Conservation (phyloP, 2,888 invertebrate species). For the Neelides folsomi region DNA sequence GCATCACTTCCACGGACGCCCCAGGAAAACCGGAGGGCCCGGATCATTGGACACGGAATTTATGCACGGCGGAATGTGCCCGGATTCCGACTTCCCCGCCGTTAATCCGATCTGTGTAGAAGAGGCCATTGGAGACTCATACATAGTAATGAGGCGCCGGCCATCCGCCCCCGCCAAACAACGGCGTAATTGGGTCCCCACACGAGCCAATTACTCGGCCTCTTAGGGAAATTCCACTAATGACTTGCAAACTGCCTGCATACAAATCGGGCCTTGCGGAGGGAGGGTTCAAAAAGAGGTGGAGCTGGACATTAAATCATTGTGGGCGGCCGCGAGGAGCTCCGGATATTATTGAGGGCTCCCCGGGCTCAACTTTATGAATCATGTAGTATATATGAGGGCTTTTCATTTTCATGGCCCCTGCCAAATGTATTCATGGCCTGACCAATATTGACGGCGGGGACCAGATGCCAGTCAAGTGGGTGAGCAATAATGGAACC, state of each 20-base stretch:
- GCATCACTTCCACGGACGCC: too few relatives aligned
- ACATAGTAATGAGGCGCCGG: too few relatives aligned
- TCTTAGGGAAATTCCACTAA: slow-evolving; percentile 29
- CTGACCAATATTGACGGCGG: slow-evolving; percentile 21
- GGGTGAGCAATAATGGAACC: slow-evolving; percentile 28
- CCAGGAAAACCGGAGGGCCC: slow-evolving; percentile 28
- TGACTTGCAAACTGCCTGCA: slow-evolving; percentile 31
- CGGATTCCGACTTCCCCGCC: not conserved
- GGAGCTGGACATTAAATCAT: slow-evolving; percentile 1
- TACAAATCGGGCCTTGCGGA: slow-evolving; percentile 22
- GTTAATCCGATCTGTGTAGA: too few relatives aligned
- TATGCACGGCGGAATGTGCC: slow-evolving; percentile 22
- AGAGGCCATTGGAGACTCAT: too few relatives aligned
- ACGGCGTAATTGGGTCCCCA: too few relatives aligned
- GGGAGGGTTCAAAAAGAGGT: not conserved
- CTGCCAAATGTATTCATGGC: slow-evolving; percentile 22
- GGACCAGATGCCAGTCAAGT: slow-evolving; percentile 31
- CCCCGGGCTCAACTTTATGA: slow-evolving; percentile 9
- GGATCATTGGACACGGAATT: slow-evolving; percentile 34
- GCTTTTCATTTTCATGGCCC: slow-evolving; percentile 14
- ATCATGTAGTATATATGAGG: slow-evolving; percentile 8
- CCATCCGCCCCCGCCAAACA: too few relatives aligned
- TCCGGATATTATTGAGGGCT: slow-evolving; percentile 4
- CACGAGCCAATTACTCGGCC: too few relatives aligned
- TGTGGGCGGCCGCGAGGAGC: not conserved